Evolutionary conservation across 2,797 vertebrate species (phyloP).

Genomic region (Rallus crepitans): DNA sequence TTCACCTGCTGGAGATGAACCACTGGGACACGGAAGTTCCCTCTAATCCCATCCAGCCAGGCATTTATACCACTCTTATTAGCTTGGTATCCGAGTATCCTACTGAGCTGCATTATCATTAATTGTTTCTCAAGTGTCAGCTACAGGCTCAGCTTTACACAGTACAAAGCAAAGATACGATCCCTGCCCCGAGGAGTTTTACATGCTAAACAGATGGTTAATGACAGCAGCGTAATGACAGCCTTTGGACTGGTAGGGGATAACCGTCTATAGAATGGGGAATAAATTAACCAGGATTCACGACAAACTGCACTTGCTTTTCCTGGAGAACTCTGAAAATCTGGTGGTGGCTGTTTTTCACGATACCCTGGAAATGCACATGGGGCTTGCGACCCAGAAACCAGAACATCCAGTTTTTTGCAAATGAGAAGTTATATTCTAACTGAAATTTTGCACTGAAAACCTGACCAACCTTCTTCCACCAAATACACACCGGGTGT

Average conservation of each 20-base stretch:
- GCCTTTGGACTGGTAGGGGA: constrained; percentile 16
- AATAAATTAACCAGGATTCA: constrained; percentile 21
- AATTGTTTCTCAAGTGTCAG: constrained; percentile 69
- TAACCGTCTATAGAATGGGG: constrained; percentile 19
- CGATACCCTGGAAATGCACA: background rate
- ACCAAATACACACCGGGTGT: background rate
- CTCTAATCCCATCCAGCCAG: constrained; percentile 56
- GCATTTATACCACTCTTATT: constrained; percentile 62
- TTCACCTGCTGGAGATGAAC: constrained; percentile 36
- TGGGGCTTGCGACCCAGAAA: background rate
- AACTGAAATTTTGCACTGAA: background rate
- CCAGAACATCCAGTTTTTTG: background rate
- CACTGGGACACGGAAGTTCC: constrained; percentile 30
- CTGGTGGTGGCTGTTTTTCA: background rate
- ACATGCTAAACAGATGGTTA: constrained; percentile 66
- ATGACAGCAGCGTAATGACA: constrained; percentile 34
- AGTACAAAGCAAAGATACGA: constrained; percentile 50
- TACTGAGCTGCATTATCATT: constrained; percentile 60
- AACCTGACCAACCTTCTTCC: background rate
- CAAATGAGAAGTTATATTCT: background rate
- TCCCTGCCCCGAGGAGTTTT: constrained; percentile 53
- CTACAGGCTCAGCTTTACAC: constrained; percentile 34
- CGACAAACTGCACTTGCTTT: background rate
- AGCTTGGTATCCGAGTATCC: constrained; percentile 39
- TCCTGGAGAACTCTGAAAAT: background rate